Evolutionary conservation across 1,140 invertebrate species (phyloP), one percentile per base, ranked within the genome.

Genomic region (Aphis craccivora): DNA sequence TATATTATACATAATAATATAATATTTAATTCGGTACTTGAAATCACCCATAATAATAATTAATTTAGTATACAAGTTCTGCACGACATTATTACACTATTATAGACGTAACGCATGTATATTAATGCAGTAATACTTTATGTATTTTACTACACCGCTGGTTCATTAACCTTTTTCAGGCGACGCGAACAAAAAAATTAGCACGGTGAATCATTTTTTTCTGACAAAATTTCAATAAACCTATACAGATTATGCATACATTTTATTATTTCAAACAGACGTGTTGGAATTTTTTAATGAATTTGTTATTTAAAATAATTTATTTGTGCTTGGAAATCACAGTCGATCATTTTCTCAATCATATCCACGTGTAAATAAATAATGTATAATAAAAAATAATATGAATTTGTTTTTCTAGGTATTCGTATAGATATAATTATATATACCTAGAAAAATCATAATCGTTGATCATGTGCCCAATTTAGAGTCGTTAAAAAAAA

Each of bases 261-360:
- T 83, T 37, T 83, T 83, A 9, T 35, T 23, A 37, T 37, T 67
- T 67, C 4, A 14, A 18, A 43, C 23, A 43, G 40, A 84, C 40
- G 37, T 43, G 37, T 84, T 43, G 83, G 83, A 84, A 84, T 84
- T 84, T 84, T 84, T 84, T 84, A 84, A 84, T 84, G 83, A 84
- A 84, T 40, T 84, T 84, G 83, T 40, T 14, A 11, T 84, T 84
- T 2, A 40, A 84, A 84, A 43, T 43, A 40, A 35, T 76, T 11
- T 6, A n/a, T 76, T 76, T 76, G n/a, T 11, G 11, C 37, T 84
- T 22, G 83, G 11, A 43, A 84, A 84, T 84, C 40, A 40, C 37
- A 25, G 23, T 43, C 83, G 37, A 9, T 9, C 81, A 20, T 23
- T 37, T 37, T 22, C 60, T 40, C 22, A 23, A 22, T 40, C 37